phyloP scores from a whole-genome alignment of 2,888 invertebrate genomes.

The Stegophylla sp. region DNA sequence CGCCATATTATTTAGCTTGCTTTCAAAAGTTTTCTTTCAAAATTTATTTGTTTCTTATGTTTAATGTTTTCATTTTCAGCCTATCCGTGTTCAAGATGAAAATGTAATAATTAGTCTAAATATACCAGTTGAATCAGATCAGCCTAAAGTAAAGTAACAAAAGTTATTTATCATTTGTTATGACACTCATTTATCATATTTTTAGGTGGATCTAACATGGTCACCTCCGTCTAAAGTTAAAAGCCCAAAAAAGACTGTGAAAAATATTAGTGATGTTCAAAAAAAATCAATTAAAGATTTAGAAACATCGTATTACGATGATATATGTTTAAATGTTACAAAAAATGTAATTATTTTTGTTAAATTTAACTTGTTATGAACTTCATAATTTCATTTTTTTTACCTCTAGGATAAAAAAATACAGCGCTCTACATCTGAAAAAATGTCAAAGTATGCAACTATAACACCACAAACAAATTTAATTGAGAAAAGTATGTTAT shows the following conservation, averaged over 20 bases:
- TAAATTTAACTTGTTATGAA: background rate
- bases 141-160: constrained; percentile 26
- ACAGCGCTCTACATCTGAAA: no score
- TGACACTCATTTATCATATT: background rate
- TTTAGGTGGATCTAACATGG: constrained; percentile 46
- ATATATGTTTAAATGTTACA: background rate
- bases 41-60: background rate
- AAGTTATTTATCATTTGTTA: background rate
- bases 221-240: constrained; percentile 6
- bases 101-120: background rate
- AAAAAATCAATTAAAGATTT: constrained; percentile 7
- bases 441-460: no score
- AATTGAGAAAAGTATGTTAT: no score
- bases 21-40: background rate
- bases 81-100: background rate
- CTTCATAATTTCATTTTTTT: background rate
- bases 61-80: background rate
- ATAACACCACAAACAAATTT: no score
- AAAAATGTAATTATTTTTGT: constrained; percentile 23
- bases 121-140: constrained; percentile 8
- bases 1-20: no score
- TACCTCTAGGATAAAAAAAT: constrained; percentile 11
- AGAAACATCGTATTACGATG: background rate
- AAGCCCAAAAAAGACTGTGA: background rate
- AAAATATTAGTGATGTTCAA: background rate